Evolutionary conservation across 2,113 vertebrate genomes (phyloP), one percentile per base, ranked within the genome.

Genomic region (Gavialis gangeticus): DNA sequence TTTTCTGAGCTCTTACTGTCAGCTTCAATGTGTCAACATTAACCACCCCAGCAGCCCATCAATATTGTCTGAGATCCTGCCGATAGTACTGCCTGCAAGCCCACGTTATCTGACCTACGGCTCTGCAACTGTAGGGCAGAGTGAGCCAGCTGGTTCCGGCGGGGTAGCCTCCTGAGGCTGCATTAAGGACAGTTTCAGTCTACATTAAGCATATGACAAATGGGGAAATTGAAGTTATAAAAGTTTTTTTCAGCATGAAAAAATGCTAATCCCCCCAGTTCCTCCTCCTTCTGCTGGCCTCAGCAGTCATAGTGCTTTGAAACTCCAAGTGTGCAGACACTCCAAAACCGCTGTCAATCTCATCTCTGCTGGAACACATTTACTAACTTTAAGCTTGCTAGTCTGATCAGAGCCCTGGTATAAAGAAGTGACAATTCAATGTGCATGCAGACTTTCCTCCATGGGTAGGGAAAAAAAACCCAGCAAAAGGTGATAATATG

Each of bases 401-500:
- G 54, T 18, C 71, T 85, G 86, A 86, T 88, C 67, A 92, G 93
- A 93, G 81, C 66, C 58, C 89, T 91, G 67, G 64, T 66, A 90
- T 89, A 67, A 54, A 92, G 83, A 0, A 86, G 82, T 1, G 92
- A 79, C 46, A 90, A 69, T 85, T 88, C 91, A 86, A 85, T 1
- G 1, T 84, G 90, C 93, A 95, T 56, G 55, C 91, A 93, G 87
- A 88, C 75, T 66, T 95, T 83, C 46, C 82, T 91, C 75, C 80
- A 82, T 4, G 89, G 80, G 90, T 82, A 58, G 18, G 89, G 55
- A 63, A 62, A 13, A 71, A 17, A 84, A 88, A 93, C 83, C 25
- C 76, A 91, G 87, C 82, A 59, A 92, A 46, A 95, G 77, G 88
- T 94, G 79, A 87, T 91, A 91, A 92, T 66, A 85, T 46, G 64